Evolutionary conservation across 2,113 vertebrate species (phyloP).

Genomic region (Geococcyx californianus): DNA sequence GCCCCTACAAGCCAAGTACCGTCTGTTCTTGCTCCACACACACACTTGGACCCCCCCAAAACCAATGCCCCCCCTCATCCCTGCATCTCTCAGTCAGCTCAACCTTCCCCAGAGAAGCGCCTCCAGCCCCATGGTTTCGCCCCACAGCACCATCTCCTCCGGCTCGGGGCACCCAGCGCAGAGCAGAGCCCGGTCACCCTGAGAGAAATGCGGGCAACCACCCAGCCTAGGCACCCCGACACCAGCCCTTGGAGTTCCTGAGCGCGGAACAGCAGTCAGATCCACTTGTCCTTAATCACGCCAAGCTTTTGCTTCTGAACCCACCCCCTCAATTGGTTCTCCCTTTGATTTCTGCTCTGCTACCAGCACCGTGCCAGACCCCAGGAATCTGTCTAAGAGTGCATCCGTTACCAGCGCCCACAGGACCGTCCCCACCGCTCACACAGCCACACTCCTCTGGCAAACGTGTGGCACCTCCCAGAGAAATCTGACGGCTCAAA

Average conservation of each 20-base stretch:
- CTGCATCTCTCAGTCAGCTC: background rate
- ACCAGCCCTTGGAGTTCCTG: background rate
- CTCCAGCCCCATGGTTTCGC: fast-evolving
- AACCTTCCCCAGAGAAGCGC: fast-evolving
- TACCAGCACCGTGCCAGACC: background rate
- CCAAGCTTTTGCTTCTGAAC: background rate
- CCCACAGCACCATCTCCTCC: background rate
- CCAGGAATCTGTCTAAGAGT: background rate
- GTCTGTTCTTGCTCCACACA: background rate
- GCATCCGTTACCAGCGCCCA: background rate
- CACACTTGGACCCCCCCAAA: background rate
- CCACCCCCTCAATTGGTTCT: background rate
- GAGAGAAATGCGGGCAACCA: background rate
- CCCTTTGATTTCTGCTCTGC: background rate
- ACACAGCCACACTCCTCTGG: background rate
- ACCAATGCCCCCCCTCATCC: fast-evolving
- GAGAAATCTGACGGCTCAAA: background rate
- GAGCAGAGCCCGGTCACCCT: background rate
- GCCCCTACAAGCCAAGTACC: background rate
- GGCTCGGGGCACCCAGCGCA: background rate
- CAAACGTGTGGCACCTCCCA: background rate
- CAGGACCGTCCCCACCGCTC: background rate
- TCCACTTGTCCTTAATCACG: background rate
- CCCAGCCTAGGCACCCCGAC: background rate
- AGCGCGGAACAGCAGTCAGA: background rate